Evolutionary conservation across 2,888 invertebrate genomes (phyloP), one percentile per base, ranked within the genome.

Genomic region (Gisinianus flammeolus): DNA sequence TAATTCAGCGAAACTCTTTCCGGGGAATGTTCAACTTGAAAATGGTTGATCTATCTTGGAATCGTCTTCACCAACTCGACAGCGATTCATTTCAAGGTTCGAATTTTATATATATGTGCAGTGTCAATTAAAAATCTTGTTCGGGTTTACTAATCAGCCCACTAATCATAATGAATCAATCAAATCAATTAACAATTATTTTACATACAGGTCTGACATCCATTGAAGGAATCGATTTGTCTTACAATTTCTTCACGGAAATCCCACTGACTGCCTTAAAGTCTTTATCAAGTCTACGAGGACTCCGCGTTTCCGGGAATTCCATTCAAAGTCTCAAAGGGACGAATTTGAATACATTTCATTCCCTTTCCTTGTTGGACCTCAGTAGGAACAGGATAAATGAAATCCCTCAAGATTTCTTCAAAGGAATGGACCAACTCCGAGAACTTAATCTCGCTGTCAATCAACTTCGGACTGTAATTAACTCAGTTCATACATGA

Each of bases 381-480:
- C 88, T 96, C 74, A 94, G 94, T 85, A 90, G 94, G 81, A 96
- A 96, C 86, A 92, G 92, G 85, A 91, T 96, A 24, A 93, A 93
- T 12, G 93, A 93, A 83, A 90, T 96, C 74, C 91, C 93, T 0
- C 91, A 93, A 0, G 94, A 94, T 79, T 93, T 94, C 0, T 96
- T 96, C 86, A 90, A 92, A 12, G 92, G 92, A 2, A 89, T 95
- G 74, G 90, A 90, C 6, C 90, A 91, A 74, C 87, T 96, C 26
- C 90, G 91, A 77, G 91, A 91, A 85, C 89, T 96, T 82, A 94
- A 95, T 85, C 90, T 96, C 16, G 94, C 94, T 81, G 91, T 95
- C 44, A 96, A 96, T 86, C 93, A 94, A 2, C 88, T 96, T 67
- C 90, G 96, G 86, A 95, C 95, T 85, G 95, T 95, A 88, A 90